Evolutionary conservation across 2,113 vertebrate species (phyloP).

Genomic region (Asarcornis scutulata): DNA sequence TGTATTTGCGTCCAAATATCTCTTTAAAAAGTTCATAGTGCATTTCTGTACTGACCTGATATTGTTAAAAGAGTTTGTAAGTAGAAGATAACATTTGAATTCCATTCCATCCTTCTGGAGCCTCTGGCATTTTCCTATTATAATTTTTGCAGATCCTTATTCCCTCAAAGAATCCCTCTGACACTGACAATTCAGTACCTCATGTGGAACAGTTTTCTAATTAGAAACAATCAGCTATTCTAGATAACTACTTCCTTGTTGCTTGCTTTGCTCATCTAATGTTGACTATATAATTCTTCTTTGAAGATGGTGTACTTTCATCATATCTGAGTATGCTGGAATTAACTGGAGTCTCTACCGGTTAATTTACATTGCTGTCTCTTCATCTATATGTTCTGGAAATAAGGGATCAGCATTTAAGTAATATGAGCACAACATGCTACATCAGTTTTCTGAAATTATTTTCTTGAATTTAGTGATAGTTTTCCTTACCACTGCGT

Average conservation of each 20-base stretch:
- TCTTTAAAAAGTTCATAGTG: background rate
- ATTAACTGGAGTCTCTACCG: background rate
- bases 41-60: background rate
- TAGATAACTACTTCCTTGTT: background rate
- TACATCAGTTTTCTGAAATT: background rate
- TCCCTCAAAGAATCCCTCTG: background rate
- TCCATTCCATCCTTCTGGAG: background rate
- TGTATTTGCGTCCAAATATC: accelerated
- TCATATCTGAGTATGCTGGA: background rate
- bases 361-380: background rate
- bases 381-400: background rate
- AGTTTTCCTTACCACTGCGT: background rate
- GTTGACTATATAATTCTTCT: background rate
- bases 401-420: background rate
- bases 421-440: background rate
- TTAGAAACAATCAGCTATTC: background rate
- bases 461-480: background rate
- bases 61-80: background rate
- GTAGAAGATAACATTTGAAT: background rate
- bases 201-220: background rate
- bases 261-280: background rate
- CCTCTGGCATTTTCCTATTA: background rate
- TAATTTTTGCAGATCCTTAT: background rate
- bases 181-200: background rate
- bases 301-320: background rate